phyloP scores from a whole-genome alignment of 2,113 vertebrate species.

The Leucopsar rothschildi region DNA sequence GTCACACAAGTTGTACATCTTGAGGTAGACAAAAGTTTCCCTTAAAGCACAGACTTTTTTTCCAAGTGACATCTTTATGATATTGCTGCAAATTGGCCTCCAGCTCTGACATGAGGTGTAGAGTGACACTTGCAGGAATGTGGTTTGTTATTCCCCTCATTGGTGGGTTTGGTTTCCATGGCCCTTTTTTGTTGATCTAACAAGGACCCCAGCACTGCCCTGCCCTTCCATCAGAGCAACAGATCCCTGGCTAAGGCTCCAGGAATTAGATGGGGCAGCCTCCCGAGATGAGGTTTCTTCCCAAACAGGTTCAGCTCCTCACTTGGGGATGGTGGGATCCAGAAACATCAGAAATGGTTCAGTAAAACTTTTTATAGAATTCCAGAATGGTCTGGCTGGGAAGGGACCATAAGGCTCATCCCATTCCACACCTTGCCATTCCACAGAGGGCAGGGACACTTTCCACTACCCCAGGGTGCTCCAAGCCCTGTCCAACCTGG shows the following conservation, averaged over 20 bases:
- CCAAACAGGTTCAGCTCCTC: background rate
- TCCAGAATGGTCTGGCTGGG: background rate
- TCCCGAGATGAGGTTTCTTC: background rate
- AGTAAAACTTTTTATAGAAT: background rate
- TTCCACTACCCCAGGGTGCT: accelerated
- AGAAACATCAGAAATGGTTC: background rate
- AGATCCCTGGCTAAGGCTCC: background rate
- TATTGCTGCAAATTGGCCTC: background rate
- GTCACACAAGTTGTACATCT: conserved; percentile 64
- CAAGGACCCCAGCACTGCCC: background rate
- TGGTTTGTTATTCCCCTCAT: background rate
- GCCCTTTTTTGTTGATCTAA: background rate
- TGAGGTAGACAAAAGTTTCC: conserved; percentile 87
- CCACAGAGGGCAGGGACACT: background rate
- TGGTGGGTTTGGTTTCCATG: background rate
- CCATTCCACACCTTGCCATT: background rate
- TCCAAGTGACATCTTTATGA: background rate
- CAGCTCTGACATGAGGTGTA: background rate
- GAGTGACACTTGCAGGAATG: background rate
- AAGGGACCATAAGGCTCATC: background rate
- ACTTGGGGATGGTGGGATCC: background rate
- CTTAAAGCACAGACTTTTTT: conserved; percentile 26
- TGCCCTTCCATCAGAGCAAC: background rate
- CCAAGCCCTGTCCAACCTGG: accelerated
- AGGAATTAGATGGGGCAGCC: background rate